Evolutionary conservation across 2,888 invertebrate genomes (phyloP).

Genomic region (Nebria salina): DNA sequence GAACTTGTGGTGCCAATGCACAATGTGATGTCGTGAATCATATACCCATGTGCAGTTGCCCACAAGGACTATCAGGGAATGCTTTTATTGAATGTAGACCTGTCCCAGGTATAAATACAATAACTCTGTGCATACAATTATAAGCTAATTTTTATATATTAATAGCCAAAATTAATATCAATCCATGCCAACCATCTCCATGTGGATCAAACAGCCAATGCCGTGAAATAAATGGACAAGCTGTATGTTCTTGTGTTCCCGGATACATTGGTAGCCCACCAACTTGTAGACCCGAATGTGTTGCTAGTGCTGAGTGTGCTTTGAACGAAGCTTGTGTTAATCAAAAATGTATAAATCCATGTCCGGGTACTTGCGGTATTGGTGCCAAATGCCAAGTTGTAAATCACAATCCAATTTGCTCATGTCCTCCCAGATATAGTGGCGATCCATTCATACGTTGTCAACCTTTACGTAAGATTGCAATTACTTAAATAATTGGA

Average conservation of each 20-base stretch:
- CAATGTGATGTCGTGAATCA: slow-evolving; percentile 79
- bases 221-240: slow-evolving; percentile 74
- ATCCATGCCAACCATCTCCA: slow-evolving; percentile 76
- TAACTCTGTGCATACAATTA: neutral
- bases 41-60: slow-evolving; percentile 78
- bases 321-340: slow-evolving; percentile 77
- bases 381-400: slow-evolving; percentile 77
- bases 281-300: slow-evolving; percentile 82
- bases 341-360: slow-evolving; percentile 82
- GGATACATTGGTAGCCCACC: slow-evolving; percentile 79
- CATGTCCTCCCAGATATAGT: slow-evolving; percentile 70
- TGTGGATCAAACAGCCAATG: slow-evolving; percentile 83
- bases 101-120: slow-evolving; percentile 57
- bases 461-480: slow-evolving; percentile 60
- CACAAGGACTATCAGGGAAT: slow-evolving; percentile 73
- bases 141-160: slow-evolving; percentile 12
- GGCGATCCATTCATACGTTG: slow-evolving; percentile 79
- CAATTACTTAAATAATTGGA: slow-evolving; percentile 53
- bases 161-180: slow-evolving; percentile 53
- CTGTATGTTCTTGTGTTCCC: slow-evolving; percentile 79
- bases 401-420: slow-evolving; percentile 83
- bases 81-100: slow-evolving; percentile 71
- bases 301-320: slow-evolving; percentile 79
- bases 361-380: slow-evolving; percentile 75
- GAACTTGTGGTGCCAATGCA: slow-evolving; percentile 77